Evolutionary conservation across 2,797 vertebrate genomes (phyloP).

Genomic region (Cynopterus sphinx): DNA sequence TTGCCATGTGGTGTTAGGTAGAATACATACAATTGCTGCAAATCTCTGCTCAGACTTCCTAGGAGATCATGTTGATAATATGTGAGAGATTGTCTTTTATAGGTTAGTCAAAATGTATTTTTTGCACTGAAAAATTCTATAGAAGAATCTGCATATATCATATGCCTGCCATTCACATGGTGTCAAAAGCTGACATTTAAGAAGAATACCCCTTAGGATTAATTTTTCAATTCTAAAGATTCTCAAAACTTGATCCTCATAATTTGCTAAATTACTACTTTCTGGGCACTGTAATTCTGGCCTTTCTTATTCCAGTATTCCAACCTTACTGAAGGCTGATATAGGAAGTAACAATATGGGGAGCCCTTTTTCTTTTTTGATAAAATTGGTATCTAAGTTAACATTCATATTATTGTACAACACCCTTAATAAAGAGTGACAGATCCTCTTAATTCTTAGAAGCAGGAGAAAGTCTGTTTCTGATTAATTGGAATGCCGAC

Average conservation of each 20-base stretch:
- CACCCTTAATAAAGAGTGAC: background rate
- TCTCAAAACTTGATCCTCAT: constrained; percentile 17
- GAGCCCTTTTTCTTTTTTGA: background rate
- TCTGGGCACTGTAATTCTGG: background rate
- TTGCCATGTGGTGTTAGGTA: background rate
- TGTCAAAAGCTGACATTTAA: background rate
- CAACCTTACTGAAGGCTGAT: background rate
- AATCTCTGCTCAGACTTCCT: background rate
- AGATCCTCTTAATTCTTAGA: background rate
- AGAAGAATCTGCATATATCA: background rate
- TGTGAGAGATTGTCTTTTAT: background rate
- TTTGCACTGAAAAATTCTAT: background rate
- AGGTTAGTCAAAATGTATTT: background rate
- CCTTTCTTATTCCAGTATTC: background rate
- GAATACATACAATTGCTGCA: background rate
- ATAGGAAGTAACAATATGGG: background rate
- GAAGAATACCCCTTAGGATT: background rate
- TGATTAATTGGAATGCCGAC: no score
- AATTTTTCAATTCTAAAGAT: background rate
- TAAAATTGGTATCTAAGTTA: background rate
- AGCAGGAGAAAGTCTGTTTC: background rate
- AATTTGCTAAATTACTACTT: background rate
- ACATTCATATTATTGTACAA: background rate
- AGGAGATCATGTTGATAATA: background rate
- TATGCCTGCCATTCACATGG: background rate